A percentile compares a stretch with the other conserved stretches of the same genome.
phyloP scores from a whole-genome alignment of 2,888 invertebrate species.

The Ditylenchus weischeri region DNA sequence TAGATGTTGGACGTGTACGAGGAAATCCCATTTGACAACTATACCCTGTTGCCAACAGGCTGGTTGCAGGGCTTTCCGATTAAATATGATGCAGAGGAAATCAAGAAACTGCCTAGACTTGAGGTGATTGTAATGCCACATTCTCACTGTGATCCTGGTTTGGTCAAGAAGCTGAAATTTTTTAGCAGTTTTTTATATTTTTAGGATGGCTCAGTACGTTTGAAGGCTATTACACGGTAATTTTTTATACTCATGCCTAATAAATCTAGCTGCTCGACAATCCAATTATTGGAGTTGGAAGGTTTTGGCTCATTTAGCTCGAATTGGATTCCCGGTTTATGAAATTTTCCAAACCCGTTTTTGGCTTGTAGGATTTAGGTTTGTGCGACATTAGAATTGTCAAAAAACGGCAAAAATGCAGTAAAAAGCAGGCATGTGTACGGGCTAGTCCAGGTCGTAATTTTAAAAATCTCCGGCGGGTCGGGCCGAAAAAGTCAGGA shows the following conservation, averaged over 20 bases:
- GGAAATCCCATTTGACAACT: conserved; percentile 80
- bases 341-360: too few relatives aligned
- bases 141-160: conserved; percentile 95
- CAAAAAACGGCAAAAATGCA: too few relatives aligned
- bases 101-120: conserved; percentile 61
- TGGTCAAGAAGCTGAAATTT: neutral
- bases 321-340: neutral
- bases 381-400: too few relatives aligned
- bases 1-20: conserved; percentile 88
- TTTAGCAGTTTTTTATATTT: neutral
- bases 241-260: too few relatives aligned
- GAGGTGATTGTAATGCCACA: conserved; percentile 94
- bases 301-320: neutral
- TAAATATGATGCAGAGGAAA: conserved; percentile 67
- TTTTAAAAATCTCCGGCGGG: too few relatives aligned
- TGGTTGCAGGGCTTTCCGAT: conserved; percentile 98
- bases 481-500: too few relatives aligned
- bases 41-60: conserved; percentile 69
- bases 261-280: neutral
- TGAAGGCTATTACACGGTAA: too few relatives aligned
- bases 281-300: neutral
- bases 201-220: too few relatives aligned
- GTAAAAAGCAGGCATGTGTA: too few relatives aligned
- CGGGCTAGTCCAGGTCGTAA: too few relatives aligned
- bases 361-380: too few relatives aligned